phyloP scores from a whole-genome alignment of 2,113 vertebrate genomes.

The Rhodinocichla rosea region DNA sequence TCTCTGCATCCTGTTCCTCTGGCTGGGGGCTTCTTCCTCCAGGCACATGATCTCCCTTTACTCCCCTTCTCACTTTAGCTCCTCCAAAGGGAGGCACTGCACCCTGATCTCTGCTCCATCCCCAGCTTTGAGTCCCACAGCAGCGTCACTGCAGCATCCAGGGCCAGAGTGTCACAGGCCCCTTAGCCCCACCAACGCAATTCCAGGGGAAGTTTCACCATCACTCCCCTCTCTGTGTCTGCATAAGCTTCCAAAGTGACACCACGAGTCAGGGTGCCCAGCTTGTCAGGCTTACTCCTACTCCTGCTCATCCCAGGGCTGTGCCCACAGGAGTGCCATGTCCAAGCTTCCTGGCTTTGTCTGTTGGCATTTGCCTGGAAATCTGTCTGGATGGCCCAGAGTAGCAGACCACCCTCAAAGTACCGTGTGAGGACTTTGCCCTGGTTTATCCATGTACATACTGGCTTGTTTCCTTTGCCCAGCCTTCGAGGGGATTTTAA shows the following conservation, averaged over 20 bases:
- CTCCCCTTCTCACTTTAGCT: not conserved
- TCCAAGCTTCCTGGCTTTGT: not conserved
- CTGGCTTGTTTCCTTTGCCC: not conserved
- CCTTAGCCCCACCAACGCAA: not conserved
- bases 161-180: not conserved
- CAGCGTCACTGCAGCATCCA: not conserved
- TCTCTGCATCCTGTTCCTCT: not conserved
- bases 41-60: not conserved
- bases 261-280: accelerated
- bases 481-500: not conserved
- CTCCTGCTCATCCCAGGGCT: not conserved
- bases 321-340: not conserved
- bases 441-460: not conserved
- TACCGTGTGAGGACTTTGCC: not conserved
- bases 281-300: accelerated
- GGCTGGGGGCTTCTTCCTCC: not conserved
- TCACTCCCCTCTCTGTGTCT: not conserved
- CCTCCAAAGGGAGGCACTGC: not conserved
- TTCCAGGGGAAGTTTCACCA: not conserved
- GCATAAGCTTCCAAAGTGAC: not conserved
- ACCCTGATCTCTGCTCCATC: not conserved
- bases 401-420: not conserved
- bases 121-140: not conserved
- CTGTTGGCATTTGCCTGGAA: not conserved
- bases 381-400: not conserved